Percentiles rank a stretch among this genome's conserved stretches.
Conservation (phyloP, 2,113 vertebrate species). For the Phylloscopus trochiloides region DNA sequence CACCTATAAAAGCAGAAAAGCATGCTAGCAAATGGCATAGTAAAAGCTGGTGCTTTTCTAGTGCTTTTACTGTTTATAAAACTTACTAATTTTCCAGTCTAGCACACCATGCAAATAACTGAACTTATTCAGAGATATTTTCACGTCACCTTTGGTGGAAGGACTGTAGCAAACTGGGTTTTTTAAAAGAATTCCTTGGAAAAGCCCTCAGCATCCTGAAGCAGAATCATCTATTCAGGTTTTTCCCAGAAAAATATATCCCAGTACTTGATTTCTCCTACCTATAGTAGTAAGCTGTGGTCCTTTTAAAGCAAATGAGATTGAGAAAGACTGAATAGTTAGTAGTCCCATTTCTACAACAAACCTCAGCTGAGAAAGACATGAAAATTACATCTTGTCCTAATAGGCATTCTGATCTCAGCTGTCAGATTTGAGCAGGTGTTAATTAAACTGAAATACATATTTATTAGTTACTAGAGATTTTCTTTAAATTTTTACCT, state of each 20-base stretch:
- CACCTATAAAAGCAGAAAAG: background rate
- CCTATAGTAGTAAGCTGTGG: background rate
- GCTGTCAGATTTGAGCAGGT: conserved; percentile 38
- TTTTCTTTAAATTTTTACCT: conserved; percentile 34
- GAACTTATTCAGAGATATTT: background rate
- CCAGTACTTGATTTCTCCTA: background rate
- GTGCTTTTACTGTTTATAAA: background rate
- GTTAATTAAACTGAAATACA: conserved; percentile 41
- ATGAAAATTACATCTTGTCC: conserved; percentile 1
- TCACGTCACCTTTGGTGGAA: background rate
- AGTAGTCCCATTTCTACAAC: background rate
- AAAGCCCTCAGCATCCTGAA: background rate
- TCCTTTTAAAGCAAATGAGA: background rate
- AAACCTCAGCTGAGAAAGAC: background rate
- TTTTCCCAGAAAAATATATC: background rate
- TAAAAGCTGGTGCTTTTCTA: background rate
- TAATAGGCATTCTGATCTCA: conserved; percentile 26
- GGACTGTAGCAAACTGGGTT: background rate
- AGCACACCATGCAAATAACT: background rate
- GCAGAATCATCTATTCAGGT: background rate
- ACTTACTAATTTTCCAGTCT: background rate
- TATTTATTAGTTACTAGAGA: conserved; percentile 44
- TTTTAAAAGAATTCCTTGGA: background rate
- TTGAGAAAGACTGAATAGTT: background rate
- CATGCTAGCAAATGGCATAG: background rate